These are phyloP conservation scores for Poecile montanus DNA, from an alignment of 2,797 vertebrate species.

Conservation along the genomic window DNA sequence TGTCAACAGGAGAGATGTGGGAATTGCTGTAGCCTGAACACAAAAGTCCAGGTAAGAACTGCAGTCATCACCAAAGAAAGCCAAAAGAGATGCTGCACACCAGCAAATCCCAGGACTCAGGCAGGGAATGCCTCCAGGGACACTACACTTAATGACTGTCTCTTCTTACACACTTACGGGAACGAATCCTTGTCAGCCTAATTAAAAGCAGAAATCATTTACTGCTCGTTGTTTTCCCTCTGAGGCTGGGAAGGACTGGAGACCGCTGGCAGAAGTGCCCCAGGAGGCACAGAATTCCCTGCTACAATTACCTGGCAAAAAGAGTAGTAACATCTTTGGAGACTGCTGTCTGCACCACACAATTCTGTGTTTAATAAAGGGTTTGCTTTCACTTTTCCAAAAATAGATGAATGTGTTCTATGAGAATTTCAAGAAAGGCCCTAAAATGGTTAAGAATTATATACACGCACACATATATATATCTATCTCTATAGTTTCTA, in stretches of 20 bases:
- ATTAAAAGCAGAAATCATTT: constrained; percentile 54
- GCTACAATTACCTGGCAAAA: constrained; percentile 1
- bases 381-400: background rate
- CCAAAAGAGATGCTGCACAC: background rate
- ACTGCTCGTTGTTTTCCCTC: background rate
- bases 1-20: background rate
- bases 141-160: background rate
- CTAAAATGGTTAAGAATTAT: background rate
- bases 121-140: background rate
- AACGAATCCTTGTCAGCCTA: background rate
- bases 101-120: background rate
- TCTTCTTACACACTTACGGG: background rate
- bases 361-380: background rate
- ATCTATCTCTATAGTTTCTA: background rate
- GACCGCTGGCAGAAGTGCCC: background rate
- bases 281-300: background rate
- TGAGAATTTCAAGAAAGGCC: background rate
- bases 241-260: background rate
- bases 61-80: background rate
- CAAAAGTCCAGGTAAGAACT: background rate
- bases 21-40: background rate
- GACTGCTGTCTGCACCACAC: background rate
- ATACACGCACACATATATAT: background rate
- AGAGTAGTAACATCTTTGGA: background rate
- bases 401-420: background rate